phyloP scores from a whole-genome alignment of 2,113 vertebrate species.

The Lates calcarifer region DNA sequence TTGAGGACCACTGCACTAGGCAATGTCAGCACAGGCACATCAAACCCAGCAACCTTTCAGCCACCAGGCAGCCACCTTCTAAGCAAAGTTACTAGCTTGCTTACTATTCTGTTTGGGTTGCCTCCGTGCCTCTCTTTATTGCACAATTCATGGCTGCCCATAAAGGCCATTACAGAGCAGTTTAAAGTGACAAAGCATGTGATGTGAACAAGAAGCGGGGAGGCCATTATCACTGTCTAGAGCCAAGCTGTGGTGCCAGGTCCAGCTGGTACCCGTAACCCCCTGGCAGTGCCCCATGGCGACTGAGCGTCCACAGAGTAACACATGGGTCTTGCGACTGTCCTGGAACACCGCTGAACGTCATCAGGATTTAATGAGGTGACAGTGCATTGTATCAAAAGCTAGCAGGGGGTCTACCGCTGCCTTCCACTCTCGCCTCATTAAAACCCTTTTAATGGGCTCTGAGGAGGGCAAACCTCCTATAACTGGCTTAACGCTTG shows the following conservation, averaged over 20 bases:
- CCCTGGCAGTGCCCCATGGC: conserved; percentile 49
- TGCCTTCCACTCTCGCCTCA: conserved; percentile 72
- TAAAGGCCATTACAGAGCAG: conserved; percentile 64
- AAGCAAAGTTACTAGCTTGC: conserved; percentile 18
- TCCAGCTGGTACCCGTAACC: conserved; percentile 68
- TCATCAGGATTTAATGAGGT: conserved; percentile 82
- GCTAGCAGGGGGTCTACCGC: conserved; percentile 58
- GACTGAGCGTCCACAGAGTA: conserved; percentile 43
- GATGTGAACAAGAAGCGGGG: conserved; percentile 59
- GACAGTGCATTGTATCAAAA: conserved; percentile 75
- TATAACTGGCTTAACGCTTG: conserved; percentile 62
- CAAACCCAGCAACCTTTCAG: background rate
- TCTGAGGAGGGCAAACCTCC: conserved; percentile 62
- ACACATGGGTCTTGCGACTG: conserved; percentile 56
- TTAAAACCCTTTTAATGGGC: conserved; percentile 82
- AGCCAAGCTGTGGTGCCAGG: conserved; percentile 62
- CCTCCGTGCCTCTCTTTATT: conserved; percentile 39
- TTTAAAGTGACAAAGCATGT: conserved; percentile 71
- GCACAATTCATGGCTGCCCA: conserved; percentile 55
- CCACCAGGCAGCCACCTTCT: background rate
- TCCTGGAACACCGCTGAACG: conserved; percentile 51
- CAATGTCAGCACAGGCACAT: background rate
- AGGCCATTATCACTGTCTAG: conserved; percentile 70
- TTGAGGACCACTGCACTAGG: background rate
- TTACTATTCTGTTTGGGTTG: conserved; percentile 40